These are phyloP conservation scores for Dasyprocta punctata DNA, from an alignment of 2,113 vertebrate genomes.

Conservation along the genomic window DNA sequence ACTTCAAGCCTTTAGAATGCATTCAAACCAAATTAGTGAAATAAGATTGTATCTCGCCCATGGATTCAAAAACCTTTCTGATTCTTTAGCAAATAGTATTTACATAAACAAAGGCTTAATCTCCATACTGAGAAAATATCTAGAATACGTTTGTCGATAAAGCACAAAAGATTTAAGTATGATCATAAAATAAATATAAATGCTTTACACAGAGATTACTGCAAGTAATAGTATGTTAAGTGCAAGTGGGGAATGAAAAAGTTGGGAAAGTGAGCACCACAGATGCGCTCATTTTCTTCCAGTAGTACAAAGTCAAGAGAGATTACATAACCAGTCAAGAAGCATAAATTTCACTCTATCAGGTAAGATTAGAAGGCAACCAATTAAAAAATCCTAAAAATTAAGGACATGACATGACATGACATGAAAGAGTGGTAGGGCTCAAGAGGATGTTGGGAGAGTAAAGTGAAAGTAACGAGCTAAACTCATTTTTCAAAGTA, in stretches of 20 bases:
- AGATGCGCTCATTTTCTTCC: background rate
- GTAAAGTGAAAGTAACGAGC: background rate
- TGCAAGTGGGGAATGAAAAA: background rate
- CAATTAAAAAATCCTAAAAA: background rate
- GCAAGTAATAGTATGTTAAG: background rate
- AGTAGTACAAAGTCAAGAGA: background rate
- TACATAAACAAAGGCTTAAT: background rate
- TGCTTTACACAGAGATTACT: background rate
- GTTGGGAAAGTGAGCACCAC: background rate
- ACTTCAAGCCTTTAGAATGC: background rate
- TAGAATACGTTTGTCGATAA: background rate
- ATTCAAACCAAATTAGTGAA: background rate
- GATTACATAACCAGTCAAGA: background rate
- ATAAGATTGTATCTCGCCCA: background rate
- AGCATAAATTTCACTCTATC: background rate
- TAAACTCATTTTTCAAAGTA: background rate
- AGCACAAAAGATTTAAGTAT: background rate
- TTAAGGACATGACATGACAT: background rate
- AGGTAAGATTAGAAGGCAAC: background rate
- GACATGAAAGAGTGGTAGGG: background rate
- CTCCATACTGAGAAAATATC: background rate
- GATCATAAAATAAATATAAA: background rate
- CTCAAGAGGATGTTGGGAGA: background rate
- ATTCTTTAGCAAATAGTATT: background rate
- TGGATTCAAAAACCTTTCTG: background rate